A percentile compares a stretch with the other conserved stretches of the same genome.
Evolutionary conservation across 1,140 invertebrate species (phyloP).

Genomic region (Achatina immaculata): DNA sequence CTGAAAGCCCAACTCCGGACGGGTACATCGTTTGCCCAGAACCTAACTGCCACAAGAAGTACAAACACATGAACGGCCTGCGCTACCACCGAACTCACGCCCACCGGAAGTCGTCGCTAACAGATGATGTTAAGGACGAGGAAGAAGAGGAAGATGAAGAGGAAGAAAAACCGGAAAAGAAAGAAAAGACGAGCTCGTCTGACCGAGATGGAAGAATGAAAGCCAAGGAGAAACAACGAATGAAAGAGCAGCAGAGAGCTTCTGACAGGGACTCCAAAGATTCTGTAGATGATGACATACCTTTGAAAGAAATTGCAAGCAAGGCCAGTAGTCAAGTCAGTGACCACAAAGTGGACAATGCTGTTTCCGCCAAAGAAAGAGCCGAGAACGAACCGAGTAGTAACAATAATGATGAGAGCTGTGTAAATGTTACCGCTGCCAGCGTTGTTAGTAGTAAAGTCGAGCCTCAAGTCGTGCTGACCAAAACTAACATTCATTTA

Average conservation of each 20-base stretch:
- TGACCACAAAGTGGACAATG: not conserved
- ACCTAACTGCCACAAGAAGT: conserved; percentile 98
- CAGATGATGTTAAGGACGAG: conserved; percentile 54
- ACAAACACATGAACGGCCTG: conserved; percentile 96
- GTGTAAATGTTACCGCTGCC: not conserved
- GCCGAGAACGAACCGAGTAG: not conserved
- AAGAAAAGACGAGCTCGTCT: conserved; percentile 27
- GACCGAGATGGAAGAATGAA: conserved; percentile 42
- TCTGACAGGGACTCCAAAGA: conserved; percentile 36
- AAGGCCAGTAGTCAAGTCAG: conserved; percentile 25
- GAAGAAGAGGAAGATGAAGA: conserved; percentile 52
- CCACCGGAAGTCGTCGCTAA: conserved; percentile 74
- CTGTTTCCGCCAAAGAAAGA: not conserved
- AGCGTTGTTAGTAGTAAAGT: not conserved
- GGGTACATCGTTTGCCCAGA: conserved; percentile 91
- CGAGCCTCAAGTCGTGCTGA: not conserved
- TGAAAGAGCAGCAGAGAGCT: conserved; percentile 39
- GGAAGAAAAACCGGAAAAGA: conserved; percentile 39
- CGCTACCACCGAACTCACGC: conserved; percentile 96
- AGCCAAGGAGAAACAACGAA: conserved; percentile 39
- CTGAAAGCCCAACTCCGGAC: conserved; percentile 75
- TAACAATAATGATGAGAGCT: not conserved
- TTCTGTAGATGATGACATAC: conserved; percentile 49
- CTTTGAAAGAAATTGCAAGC: conserved; percentile 45
- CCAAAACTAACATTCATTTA: not conserved